A percentile compares a stretch with the other conserved stretches of the same genome.
These are phyloP conservation scores for Meliscaeva auricollis DNA, from an alignment of 2,888 invertebrate genomes.

Conservation along the genomic window DNA sequence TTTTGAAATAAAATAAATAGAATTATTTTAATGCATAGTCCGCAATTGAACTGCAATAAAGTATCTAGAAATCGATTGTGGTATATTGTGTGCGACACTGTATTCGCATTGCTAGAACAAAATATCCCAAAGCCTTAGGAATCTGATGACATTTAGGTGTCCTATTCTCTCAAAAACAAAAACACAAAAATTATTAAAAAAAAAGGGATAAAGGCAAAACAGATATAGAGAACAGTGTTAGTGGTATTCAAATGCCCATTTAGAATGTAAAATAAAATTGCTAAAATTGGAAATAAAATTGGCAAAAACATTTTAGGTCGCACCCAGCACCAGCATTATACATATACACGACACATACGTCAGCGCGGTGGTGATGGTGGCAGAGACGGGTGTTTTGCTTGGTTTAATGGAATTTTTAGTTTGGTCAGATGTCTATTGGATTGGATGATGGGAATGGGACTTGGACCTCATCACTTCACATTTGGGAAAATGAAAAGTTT, in stretches of 20 bases:
- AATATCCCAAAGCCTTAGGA: slow-evolving; percentile 11
- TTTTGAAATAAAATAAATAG: slow-evolving; percentile 71
- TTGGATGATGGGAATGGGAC: not conserved
- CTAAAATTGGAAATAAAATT: slow-evolving; percentile 57
- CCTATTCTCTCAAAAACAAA: not conserved
- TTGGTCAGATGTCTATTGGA: slow-evolving; percentile 56
- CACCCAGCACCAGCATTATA: not conserved
- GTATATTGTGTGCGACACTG: slow-evolving; percentile 43
- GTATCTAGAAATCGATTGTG: slow-evolving; percentile 69
- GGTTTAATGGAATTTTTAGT: slow-evolving; percentile 66
- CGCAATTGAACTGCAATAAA: slow-evolving; percentile 74
- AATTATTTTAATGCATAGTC: slow-evolving; percentile 72
- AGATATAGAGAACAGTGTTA: slow-evolving; percentile 46
- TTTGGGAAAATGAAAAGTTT: slow-evolving; percentile 36
- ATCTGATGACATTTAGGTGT: slow-evolving; percentile 57
- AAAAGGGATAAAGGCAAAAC: slow-evolving; percentile 19
- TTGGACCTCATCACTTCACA: slow-evolving; percentile 21
- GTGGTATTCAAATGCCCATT: slow-evolving; percentile 69
- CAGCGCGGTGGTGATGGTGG: slow-evolving; percentile 41
- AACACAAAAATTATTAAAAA: slow-evolving; percentile 7
- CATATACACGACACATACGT: slow-evolving; percentile 33
- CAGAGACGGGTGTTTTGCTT: slow-evolving; percentile 54
- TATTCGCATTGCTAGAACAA: slow-evolving; percentile 15
- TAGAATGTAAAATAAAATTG: slow-evolving; percentile 71
- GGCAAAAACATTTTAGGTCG: slow-evolving; percentile 59